A percentile compares a stretch with the other conserved stretches of the same genome.
Conservation (phyloP, 2,113 vertebrate species). For the Pteronura brasiliensis region DNA sequence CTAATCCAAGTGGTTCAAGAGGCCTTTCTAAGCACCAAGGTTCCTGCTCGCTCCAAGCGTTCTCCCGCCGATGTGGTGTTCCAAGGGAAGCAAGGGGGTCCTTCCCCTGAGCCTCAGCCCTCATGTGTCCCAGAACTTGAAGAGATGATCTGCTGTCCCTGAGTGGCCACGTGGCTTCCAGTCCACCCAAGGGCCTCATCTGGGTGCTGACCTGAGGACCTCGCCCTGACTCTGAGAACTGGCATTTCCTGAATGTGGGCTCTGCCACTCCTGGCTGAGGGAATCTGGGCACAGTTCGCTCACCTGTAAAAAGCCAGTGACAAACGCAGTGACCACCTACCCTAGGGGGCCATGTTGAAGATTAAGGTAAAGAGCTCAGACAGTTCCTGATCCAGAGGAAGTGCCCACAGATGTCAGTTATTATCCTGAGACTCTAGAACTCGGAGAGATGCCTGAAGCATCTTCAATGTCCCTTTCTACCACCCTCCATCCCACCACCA, state of each 20-base stretch:
- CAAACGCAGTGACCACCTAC: neutral
- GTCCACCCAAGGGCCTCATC: accelerated
- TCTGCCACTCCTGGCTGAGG: neutral
- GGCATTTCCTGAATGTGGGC: neutral
- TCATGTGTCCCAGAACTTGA: too few species aligned
- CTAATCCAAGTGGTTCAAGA: neutral
- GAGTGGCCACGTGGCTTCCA: neutral
- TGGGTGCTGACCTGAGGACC: neutral
- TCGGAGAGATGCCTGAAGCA: neutral
- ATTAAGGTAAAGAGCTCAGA: neutral
- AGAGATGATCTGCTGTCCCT: neutral
- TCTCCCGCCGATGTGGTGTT: accelerated
- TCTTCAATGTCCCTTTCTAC: neutral
- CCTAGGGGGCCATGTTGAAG: neutral
- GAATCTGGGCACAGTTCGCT: neutral
- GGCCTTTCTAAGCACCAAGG: neutral
- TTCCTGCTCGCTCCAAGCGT: accelerated
- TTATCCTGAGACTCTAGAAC: neutral
- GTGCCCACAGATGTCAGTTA: neutral
- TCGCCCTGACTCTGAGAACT: neutral
- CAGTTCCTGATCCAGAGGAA: neutral
- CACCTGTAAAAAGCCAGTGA: neutral
- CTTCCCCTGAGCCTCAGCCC: too few species aligned
- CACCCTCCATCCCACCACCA: accelerated
- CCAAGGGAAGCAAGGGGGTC: accelerated